Evolutionary conservation across 2,113 vertebrate genomes (phyloP).

Genomic region (Pelmatolapia mariae): DNA sequence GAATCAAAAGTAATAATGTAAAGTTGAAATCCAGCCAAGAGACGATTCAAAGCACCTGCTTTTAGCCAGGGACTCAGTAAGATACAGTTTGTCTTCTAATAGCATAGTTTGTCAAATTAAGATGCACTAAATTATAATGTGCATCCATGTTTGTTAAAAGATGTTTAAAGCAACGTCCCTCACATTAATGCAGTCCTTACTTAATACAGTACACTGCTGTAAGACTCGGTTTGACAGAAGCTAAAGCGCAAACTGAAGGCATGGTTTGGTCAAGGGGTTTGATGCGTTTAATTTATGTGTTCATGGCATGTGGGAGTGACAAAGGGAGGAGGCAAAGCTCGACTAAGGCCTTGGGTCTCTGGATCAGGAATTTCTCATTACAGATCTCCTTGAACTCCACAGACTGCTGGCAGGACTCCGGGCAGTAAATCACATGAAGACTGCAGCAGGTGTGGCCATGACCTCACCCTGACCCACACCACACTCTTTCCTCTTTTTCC

Average conservation of each 20-base stretch:
- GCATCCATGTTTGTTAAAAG: background rate
- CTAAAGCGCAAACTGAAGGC: background rate
- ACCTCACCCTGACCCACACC: constrained; percentile 46
- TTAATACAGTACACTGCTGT: background rate
- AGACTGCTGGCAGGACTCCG: constrained; percentile 13
- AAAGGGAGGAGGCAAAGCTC: constrained; percentile 42
- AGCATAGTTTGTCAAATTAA: background rate
- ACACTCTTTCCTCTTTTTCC: background rate
- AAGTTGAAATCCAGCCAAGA: background rate
- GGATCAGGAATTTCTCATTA: constrained; percentile 82
- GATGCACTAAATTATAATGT: background rate
- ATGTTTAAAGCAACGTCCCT: background rate
- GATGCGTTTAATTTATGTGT: constrained; percentile 14
- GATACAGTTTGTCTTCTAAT: background rate
- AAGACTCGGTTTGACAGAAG: background rate
- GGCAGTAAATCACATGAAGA: constrained; percentile 78
- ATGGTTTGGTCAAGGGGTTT: background rate
- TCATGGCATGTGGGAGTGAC: constrained; percentile 49
- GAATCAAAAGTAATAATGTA: constrained; percentile 9
- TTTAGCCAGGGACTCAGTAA: background rate
- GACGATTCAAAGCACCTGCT: background rate
- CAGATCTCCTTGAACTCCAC: constrained; percentile 80
- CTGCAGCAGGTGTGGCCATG: constrained; percentile 72
- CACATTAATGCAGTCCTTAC: background rate
- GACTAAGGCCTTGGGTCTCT: constrained; percentile 67